Conservation (phyloP, 2,888 invertebrate species). For the Caenorhabditis macrosperma region DNA sequence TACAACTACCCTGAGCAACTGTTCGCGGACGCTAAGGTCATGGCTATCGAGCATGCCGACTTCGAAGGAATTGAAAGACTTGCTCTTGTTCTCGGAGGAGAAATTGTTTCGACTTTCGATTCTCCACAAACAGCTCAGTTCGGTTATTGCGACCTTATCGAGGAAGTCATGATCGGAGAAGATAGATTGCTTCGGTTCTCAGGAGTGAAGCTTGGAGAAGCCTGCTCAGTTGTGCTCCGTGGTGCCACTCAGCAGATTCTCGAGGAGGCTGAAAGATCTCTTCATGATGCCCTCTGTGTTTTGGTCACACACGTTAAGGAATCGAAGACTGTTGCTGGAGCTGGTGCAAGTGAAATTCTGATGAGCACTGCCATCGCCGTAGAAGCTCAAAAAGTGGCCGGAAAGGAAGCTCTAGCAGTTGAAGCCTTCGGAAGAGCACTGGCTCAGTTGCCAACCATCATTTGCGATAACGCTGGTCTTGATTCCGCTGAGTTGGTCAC, state of each 20-base stretch:
- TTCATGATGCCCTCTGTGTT: slow-evolving; percentile 98
- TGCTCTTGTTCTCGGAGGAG: slow-evolving; percentile 96
- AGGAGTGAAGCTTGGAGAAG: slow-evolving; percentile 85
- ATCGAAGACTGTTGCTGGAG: slow-evolving; percentile 86
- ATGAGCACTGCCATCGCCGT: slow-evolving; percentile 92
- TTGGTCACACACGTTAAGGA: slow-evolving; percentile 95
- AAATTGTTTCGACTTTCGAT: slow-evolving; percentile 98
- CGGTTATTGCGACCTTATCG: slow-evolving; percentile 94
- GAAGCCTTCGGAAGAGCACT: slow-evolving; percentile 95
- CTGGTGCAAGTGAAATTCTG: slow-evolving; percentile 92
- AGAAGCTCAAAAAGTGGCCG: slow-evolving; percentile 83
- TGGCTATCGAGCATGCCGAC: slow-evolving; percentile 99
- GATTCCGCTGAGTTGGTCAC: slow-evolving; percentile 95
- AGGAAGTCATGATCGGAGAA: slow-evolving; percentile 98
- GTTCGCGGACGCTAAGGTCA: slow-evolving; percentile 94
- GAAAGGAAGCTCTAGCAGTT: slow-evolving; percentile 97
- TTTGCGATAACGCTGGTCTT: slow-evolving; percentile 98
- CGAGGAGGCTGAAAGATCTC: slow-evolving; percentile 97
- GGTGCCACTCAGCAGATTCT: slow-evolving; percentile 98
- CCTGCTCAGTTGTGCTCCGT: slow-evolving; percentile 95
- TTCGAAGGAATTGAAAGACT: slow-evolving; percentile 98
- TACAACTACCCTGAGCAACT: slow-evolving; percentile 99
- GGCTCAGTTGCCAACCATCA: slow-evolving; percentile 88
- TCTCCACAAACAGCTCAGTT: slow-evolving; percentile 92
- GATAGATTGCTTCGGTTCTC: slow-evolving; percentile 92